phyloP scores from a whole-genome alignment of 2,888 invertebrate genomes.

The Lasioglossum villosulum region DNA sequence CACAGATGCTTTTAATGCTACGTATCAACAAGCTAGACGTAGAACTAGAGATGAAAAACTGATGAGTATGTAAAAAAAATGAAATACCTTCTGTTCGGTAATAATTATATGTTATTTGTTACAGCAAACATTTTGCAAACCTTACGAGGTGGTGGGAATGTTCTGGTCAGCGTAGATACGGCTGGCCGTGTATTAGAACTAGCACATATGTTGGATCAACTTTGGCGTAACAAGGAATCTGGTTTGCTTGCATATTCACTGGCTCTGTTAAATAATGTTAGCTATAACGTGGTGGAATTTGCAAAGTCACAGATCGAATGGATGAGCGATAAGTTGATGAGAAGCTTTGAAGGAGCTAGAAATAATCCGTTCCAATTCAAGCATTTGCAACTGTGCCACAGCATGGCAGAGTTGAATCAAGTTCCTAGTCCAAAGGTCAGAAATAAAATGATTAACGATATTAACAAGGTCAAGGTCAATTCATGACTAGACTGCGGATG shows the following conservation, averaged over 20 bases:
- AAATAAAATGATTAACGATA: background rate
- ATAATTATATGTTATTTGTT: conserved; percentile 37
- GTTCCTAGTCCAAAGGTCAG: conserved; percentile 94
- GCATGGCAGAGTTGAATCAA: conserved; percentile 92
- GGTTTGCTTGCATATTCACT: conserved; percentile 97
- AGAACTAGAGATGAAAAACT: conserved; percentile 97
- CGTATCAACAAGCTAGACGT: conserved; percentile 95
- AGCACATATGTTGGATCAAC: conserved; percentile 97
- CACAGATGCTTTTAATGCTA: conserved; percentile 97
- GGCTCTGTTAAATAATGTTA: conserved; percentile 97
- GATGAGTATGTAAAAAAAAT: conserved; percentile 88
- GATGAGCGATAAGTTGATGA: conserved; percentile 99
- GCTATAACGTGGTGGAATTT: conserved; percentile 99
- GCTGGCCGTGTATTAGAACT: conserved; percentile 98
- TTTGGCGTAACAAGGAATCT: conserved; percentile 98
- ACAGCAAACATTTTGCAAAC: conserved; percentile 97
- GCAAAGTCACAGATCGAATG: conserved; percentile 99
- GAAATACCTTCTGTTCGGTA: conserved; percentile 17
- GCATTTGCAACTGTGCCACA: conserved; percentile 97
- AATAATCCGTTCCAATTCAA: conserved; percentile 98
- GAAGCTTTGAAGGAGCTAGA: conserved; percentile 95
- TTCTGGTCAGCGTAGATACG: conserved; percentile 97
- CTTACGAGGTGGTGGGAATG: conserved; percentile 96
- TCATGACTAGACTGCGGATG: conserved; percentile 19
- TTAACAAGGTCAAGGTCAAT: too few relatives aligned